phyloP scores from a whole-genome alignment of 1,140 invertebrate genomes.

The Hetaerina americana region DNA sequence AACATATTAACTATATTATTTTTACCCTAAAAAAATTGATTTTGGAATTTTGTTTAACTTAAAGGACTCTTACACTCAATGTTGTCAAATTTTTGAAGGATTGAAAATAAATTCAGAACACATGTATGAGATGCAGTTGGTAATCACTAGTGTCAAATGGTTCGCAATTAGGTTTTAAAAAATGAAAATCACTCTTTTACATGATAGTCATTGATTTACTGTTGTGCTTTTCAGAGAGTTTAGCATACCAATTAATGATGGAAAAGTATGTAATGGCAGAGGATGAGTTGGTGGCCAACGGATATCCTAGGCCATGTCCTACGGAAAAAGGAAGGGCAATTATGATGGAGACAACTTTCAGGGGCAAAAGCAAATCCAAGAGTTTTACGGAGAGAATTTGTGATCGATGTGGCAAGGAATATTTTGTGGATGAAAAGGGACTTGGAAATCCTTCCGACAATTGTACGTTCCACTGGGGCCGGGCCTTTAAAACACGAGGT shows the following conservation, averaged over 20 bases:
- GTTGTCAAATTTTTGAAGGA: too few species aligned
- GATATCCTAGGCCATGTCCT: conserved; percentile 61
- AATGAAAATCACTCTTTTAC: too few species aligned
- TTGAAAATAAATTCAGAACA: too few species aligned
- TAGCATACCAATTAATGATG: conserved; percentile 16
- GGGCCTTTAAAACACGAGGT: conserved; percentile 64
- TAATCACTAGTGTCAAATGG: too few species aligned
- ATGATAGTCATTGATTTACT: too few species aligned
- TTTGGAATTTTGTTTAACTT: too few species aligned
- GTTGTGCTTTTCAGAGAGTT: conserved; percentile 24
- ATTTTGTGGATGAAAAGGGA: conserved; percentile 62
- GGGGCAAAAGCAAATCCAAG: conserved; percentile 1
- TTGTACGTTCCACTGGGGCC: conserved; percentile 84
- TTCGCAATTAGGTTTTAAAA: too few species aligned
- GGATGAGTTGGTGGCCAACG: conserved; percentile 68
- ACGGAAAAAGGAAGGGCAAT: conserved; percentile 27
- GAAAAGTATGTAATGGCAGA: conserved; percentile 51
- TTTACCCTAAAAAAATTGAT: too few species aligned
- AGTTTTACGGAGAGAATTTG: conserved; percentile 49
- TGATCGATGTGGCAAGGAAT: conserved; percentile 66
- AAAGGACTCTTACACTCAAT: too few species aligned
- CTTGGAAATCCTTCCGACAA: conserved; percentile 52
- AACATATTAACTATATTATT: too few species aligned
- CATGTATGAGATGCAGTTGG: too few species aligned
- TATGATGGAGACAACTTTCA: conserved; percentile 8